A percentile compares a stretch with the other conserved stretches of the same genome.
Conservation (phyloP, 1,140 invertebrate species). For the Panagrolaimus sp. region DNA sequence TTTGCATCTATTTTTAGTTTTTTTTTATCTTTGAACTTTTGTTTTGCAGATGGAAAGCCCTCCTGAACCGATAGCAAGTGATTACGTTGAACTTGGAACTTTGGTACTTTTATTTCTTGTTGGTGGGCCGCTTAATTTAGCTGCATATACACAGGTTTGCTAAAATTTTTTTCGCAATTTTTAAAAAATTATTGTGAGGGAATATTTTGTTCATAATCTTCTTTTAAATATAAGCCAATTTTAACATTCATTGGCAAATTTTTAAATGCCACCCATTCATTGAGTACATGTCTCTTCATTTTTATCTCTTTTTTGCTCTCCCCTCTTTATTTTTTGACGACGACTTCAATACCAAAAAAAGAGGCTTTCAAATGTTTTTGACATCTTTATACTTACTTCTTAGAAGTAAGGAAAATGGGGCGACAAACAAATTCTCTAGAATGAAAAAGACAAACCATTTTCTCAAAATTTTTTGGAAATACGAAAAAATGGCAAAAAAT, state of each 20-base stretch:
- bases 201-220: no score
- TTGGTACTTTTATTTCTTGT: constrained; percentile 53
- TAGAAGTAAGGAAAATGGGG: no score
- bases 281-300: background rate
- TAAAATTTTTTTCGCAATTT: background rate
- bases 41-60: constrained; percentile 26
- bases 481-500: background rate
- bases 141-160: constrained; percentile 54
- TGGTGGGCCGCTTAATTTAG: constrained; percentile 53
- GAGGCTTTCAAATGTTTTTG: no score
- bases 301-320: background rate
- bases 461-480: background rate
- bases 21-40: background rate
- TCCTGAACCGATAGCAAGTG: constrained; percentile 50
- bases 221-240: no score
- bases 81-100: constrained; percentile 51
- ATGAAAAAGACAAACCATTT: background rate
- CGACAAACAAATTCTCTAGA: no score
- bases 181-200: background rate
- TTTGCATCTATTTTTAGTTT: background rate
- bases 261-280: no score
- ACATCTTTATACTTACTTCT: no score
- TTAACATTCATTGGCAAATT: no score
- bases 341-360: no score
- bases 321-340: background rate